These are phyloP conservation scores for Gastrophysa polygoni DNA, from an alignment of 2,888 invertebrate species.

Conservation along the genomic window DNA sequence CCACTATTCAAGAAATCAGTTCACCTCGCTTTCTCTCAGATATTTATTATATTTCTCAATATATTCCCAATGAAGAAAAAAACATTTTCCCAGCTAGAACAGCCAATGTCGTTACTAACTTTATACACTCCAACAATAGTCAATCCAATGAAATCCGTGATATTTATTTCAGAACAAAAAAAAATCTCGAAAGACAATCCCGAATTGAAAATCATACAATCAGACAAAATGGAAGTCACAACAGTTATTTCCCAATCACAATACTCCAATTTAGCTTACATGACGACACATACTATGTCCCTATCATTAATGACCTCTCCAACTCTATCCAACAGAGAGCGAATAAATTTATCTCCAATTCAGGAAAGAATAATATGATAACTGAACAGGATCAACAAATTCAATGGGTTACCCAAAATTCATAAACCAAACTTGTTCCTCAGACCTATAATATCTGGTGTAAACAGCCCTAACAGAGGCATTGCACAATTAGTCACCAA, in stretches of 20 bases:
- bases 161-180: background rate
- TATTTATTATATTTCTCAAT: background rate
- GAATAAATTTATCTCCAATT: slow-evolving; percentile 4
- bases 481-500: background rate
- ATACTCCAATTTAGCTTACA: background rate
- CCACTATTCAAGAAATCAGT: slow-evolving; percentile 1
- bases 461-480: slow-evolving; percentile 8
- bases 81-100: background rate
- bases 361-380: background rate
- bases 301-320: background rate
- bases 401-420: slow-evolving; percentile 3
- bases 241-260: slow-evolving; percentile 9
- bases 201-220: slow-evolving; percentile 6
- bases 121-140: slow-evolving; percentile 1
- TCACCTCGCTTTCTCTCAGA: background rate
- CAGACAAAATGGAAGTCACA: slow-evolving; percentile 13
- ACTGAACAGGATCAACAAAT: background rate
- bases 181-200: slow-evolving; percentile 8
- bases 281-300: background rate
- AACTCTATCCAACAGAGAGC: slow-evolving; percentile 9
- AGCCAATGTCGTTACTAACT: slow-evolving; percentile 7
- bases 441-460: slow-evolving; percentile 7
- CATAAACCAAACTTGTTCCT: background rate
- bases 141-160: background rate
- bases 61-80: background rate